These are phyloP conservation scores for Neodiprion pinetum DNA, from an alignment of 1,140 invertebrate species.

Conservation along the genomic window DNA sequence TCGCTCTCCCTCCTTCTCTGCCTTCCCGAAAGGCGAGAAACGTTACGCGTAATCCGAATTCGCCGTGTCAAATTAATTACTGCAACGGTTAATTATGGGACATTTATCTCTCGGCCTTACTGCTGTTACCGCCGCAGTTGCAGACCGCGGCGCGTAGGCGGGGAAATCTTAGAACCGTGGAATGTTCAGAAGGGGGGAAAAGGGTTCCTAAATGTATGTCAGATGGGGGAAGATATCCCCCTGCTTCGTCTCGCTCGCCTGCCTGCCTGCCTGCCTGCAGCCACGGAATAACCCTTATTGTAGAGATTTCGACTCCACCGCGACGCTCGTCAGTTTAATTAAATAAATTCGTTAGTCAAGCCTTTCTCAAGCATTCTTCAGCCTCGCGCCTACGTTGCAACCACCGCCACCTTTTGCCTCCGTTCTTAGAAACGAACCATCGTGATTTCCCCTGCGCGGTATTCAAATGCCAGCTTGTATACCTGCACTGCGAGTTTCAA, in stretches of 20 bases:
- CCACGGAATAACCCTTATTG: not conserved
- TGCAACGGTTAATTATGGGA: slow-evolving; percentile 56
- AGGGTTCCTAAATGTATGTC: not conserved
- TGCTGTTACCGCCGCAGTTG: no score
- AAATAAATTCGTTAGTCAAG: not conserved
- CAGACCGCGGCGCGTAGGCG: slow-evolving; percentile 41
- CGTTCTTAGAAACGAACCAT: no score
- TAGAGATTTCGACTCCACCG: slow-evolving; percentile 1
- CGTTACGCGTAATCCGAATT: slow-evolving; percentile 49
- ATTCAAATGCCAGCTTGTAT: no score
- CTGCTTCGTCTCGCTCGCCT: not conserved
- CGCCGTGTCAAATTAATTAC: slow-evolving; percentile 56
- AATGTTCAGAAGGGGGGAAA: slow-evolving; percentile 33
- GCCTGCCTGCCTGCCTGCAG: no score
- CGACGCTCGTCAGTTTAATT: not conserved
- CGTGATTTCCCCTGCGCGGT: no score
- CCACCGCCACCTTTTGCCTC: no score
- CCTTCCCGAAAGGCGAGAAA: slow-evolving; percentile 23
- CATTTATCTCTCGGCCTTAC: slow-evolving; percentile 47
- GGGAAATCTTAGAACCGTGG: slow-evolving; percentile 48
- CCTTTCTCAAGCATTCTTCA: not conserved
- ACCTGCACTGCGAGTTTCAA: no score
- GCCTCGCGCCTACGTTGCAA: not conserved
- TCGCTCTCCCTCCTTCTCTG: no score
- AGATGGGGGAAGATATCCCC: not conserved